These are phyloP conservation scores for Brachycybe producta DNA, from an alignment of 2,888 invertebrate genomes.

Conservation along the genomic window DNA sequence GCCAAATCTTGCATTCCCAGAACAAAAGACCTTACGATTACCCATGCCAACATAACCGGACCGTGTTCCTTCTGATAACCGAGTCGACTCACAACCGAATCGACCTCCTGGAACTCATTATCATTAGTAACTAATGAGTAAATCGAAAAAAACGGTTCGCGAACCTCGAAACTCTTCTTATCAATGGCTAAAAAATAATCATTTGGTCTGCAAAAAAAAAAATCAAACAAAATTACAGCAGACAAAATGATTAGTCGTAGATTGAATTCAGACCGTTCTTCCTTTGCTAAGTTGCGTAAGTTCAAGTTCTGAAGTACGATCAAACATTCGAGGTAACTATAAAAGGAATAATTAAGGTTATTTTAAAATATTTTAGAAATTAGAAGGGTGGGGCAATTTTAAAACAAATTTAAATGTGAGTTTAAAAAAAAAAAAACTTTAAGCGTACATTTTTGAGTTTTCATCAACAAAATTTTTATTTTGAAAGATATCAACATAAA, in stretches of 20 bases:
- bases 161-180: not conserved
- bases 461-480: too few relatives aligned
- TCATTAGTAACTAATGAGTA: not conserved
- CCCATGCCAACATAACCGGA: constrained; percentile 32
- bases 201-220: not conserved
- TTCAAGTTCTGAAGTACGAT: constrained; percentile 10
- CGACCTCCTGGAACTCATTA: constrained; percentile 22
- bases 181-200: not conserved
- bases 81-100: constrained; percentile 23
- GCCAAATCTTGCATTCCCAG: not conserved
- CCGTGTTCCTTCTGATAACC: constrained; percentile 29
- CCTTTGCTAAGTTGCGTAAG: not conserved
- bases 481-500: too few relatives aligned
- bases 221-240: not conserved
- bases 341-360: not conserved
- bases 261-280: not conserved
- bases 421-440: not conserved
- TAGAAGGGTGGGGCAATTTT: not conserved
- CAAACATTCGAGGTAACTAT: constrained; percentile 9
- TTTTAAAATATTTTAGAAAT: not conserved
- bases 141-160: not conserved
- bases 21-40: constrained; percentile 26
- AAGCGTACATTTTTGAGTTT: not conserved
- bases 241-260: not conserved
- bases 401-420: not conserved